Percentiles rank a stretch among this genome's conserved stretches.
phyloP scores from a whole-genome alignment of 1,140 invertebrate genomes.

The Asbolus verrucosus region DNA sequence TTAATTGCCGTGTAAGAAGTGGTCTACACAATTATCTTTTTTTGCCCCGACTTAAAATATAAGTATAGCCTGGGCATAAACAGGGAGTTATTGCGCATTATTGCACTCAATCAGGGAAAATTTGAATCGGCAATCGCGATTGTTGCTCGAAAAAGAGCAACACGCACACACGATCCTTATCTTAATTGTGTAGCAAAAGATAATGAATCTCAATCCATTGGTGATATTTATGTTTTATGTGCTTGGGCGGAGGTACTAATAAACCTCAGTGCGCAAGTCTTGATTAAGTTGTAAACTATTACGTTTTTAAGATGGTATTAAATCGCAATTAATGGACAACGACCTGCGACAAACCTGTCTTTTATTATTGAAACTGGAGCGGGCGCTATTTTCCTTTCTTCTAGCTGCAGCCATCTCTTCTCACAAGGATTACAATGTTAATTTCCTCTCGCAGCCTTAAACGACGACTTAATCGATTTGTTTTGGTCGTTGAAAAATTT shows the following conservation, averaged over 20 bases:
- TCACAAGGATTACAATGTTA: constrained; percentile 27
- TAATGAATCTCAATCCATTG: constrained; percentile 26
- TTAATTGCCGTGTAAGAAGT: constrained; percentile 45
- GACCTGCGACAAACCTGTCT: constrained; percentile 44
- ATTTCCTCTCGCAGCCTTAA: background rate
- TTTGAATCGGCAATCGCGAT: constrained; percentile 11
- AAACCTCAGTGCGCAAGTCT: constrained; percentile 20
- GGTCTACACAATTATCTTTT: constrained; percentile 36
- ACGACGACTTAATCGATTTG: constrained; percentile 14
- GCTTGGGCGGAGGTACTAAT: constrained; percentile 28
- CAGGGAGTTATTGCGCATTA: constrained; percentile 21
- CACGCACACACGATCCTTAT: constrained; percentile 15
- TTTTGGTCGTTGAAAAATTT: constrained; percentile 38
- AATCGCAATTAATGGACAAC: constrained; percentile 45
- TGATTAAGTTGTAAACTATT: constrained; percentile 50
- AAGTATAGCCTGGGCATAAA: background rate
- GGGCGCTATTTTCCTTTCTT: too few species aligned
- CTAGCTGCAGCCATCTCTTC: too few species aligned
- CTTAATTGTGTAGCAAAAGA: constrained; percentile 35
- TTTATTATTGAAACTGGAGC: constrained; percentile 27
- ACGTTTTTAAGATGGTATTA: constrained; percentile 44
- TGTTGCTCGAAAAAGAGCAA: constrained; percentile 3
- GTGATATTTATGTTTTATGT: constrained; percentile 36
- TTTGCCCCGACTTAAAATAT: constrained; percentile 13
- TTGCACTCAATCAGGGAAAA: constrained; percentile 26